A percentile compares a stretch with the other conserved stretches of the same genome.
phyloP scores from a whole-genome alignment of 2,888 invertebrate species.

The Pogonocherus hispidulus region DNA sequence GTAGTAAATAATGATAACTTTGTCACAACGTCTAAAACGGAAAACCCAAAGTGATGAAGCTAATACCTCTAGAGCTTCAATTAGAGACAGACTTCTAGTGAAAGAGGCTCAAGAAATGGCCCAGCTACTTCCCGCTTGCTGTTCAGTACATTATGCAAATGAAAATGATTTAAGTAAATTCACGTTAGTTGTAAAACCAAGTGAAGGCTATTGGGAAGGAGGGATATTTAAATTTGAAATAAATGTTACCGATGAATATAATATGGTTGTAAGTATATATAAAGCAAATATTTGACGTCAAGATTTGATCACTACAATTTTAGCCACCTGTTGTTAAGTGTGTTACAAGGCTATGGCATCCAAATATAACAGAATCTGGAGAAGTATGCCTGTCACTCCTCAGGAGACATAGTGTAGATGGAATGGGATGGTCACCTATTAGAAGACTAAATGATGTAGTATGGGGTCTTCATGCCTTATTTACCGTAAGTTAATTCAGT shows the following conservation, averaged over 20 bases:
- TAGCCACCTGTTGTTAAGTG: conserved; percentile 95
- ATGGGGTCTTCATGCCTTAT: conserved; percentile 93
- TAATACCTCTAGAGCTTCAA: conserved; percentile 73
- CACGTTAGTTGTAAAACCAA: conserved; percentile 81
- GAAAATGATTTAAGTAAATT: conserved; percentile 88
- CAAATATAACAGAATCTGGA: conserved; percentile 91
- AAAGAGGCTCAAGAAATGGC: conserved; percentile 92
- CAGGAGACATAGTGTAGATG: conserved; percentile 92
- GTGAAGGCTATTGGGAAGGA: conserved; percentile 90
- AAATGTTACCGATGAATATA: conserved; percentile 93
- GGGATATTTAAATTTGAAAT: conserved; percentile 90
- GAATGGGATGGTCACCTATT: conserved; percentile 93
- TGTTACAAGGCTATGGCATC: conserved; percentile 94
- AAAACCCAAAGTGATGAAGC: conserved; percentile 69
- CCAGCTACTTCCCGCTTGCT: conserved; percentile 84
- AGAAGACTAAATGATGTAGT: conserved; percentile 91
- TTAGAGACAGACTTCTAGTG: conserved; percentile 83
- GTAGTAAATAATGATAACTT: conserved; percentile 75
- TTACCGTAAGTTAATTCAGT: conserved; percentile 78
- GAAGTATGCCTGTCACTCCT: conserved; percentile 93
- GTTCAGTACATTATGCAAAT: conserved; percentile 85
- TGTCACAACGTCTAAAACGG: conserved; percentile 80
- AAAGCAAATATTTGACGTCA: neutral
- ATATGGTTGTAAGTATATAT: conserved; percentile 87
- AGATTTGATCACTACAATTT: conserved; percentile 57